Conservation (phyloP, 2,797 vertebrate species). For the Urophycis tenuis region DNA sequence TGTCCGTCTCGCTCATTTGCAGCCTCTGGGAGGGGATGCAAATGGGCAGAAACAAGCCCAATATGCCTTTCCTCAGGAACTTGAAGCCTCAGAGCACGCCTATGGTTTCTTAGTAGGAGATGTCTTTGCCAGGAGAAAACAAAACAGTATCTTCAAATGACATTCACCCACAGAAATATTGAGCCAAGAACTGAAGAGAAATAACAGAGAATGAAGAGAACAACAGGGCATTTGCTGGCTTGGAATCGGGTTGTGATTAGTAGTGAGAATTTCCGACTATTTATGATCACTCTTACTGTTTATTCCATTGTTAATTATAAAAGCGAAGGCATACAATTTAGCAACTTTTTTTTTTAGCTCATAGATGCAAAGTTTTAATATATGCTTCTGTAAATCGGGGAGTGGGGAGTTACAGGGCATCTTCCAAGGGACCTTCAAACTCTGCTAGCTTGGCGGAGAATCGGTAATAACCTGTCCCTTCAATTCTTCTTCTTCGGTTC, state of each 20-base stretch:
- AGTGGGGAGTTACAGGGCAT: not conserved
- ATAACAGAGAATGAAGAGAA: too few species aligned
- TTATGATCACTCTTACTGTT: not conserved
- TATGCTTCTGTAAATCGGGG: not conserved
- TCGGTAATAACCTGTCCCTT: not conserved
- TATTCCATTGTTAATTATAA: not conserved
- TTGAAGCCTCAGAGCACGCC: not conserved
- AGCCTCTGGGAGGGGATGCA: not conserved
- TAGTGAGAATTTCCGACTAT: not conserved
- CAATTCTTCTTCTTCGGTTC: not conserved
- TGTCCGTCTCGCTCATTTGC: not conserved
- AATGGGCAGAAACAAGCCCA: not conserved
- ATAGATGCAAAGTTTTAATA: not conserved
- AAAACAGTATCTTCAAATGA: not conserved
- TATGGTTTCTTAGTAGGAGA: not conserved
- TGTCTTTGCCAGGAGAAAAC: not conserved
- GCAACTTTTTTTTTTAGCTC: not conserved
- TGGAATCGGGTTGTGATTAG: not conserved
- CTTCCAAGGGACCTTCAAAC: not conserved
- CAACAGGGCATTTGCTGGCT: not conserved
- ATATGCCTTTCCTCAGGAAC: not conserved
- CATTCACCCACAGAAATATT: constrained; percentile 1
- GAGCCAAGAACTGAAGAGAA: not conserved
- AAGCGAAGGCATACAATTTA: not conserved
- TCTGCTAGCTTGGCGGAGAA: not conserved